Evolutionary conservation across 37 sponge, comb jelly and placozoan genomes (phyloP).

Genomic region (Diacarnus erythraeanus): DNA sequence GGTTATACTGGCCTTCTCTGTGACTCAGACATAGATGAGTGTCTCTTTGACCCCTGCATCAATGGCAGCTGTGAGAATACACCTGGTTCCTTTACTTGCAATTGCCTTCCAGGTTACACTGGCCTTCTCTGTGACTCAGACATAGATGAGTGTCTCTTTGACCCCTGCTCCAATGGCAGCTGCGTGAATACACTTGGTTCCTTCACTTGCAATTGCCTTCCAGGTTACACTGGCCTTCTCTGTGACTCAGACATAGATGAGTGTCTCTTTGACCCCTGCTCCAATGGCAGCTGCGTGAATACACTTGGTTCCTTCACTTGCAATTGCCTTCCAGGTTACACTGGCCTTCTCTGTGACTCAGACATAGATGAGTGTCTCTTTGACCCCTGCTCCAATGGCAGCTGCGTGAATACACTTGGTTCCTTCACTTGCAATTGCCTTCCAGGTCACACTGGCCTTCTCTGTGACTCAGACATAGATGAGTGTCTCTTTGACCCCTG

Average conservation of each 20-base stretch:
- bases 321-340: conserved; percentile 36
- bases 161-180: conserved; percentile 56
- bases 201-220: conserved; percentile 42
- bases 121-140: conserved; percentile 38
- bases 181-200: not conserved
- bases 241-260: conserved; percentile 73
- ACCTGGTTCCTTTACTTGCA: conserved; percentile 42
- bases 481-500: conserved; percentile 23
- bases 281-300: conserved; percentile 51
- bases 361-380: conserved; percentile 51
- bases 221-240: conserved; percentile 39
- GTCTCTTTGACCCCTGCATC: conserved; percentile 46
- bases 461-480: conserved; percentile 42
- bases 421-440: conserved; percentile 36
- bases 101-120: conserved; percentile 60
- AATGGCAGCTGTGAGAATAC: conserved; percentile 32
- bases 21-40: conserved; percentile 51
- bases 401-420: conserved; percentile 35
- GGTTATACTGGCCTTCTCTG: conserved; percentile 56
- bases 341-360: conserved; percentile 46
- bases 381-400: conserved; percentile 25
- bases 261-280: conserved; percentile 35
- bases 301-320: conserved; percentile 32
- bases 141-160: conserved; percentile 31
- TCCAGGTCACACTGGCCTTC: conserved; percentile 32